phyloP scores from a whole-genome alignment of 1,140 invertebrate species.

The Lepidurus packardi region DNA sequence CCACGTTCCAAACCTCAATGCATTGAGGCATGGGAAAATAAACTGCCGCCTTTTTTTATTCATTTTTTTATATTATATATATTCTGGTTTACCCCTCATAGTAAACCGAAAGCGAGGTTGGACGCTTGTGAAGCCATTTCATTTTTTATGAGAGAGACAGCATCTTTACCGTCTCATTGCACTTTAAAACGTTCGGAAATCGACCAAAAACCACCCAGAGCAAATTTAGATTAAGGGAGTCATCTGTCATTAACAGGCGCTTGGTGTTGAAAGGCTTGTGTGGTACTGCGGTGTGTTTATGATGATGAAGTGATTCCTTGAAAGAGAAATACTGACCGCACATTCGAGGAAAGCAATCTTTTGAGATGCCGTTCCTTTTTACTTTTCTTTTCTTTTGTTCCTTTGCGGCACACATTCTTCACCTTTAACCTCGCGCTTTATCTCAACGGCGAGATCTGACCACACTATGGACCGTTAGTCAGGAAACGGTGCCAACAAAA shows the following conservation, averaged over 20 bases:
- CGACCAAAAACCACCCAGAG: background rate
- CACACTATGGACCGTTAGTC: background rate
- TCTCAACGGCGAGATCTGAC: background rate
- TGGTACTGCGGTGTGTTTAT: slow-evolving; percentile 1
- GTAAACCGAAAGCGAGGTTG: too few species aligned
- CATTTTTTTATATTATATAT: too few species aligned
- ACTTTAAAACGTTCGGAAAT: slow-evolving; percentile 5
- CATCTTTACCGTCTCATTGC: slow-evolving; percentile 5
- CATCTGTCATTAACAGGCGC: slow-evolving; percentile 14
- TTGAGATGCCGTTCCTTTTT: background rate
- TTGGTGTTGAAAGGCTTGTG: background rate
- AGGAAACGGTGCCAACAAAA: slow-evolving; percentile 12
- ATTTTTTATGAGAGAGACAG: background rate
- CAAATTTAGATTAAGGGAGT: slow-evolving; percentile 13
- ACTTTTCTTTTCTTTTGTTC: too few species aligned
- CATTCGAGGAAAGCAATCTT: background rate
- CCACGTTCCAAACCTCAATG: background rate
- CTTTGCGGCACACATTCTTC: background rate
- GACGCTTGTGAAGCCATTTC: too few species aligned
- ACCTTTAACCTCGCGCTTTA: background rate
- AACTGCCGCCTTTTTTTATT: background rate
- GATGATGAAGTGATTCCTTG: background rate
- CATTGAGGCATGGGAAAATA: background rate
- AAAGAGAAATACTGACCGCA: slow-evolving; percentile 18
- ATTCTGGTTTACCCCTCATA: too few species aligned